phyloP scores from a whole-genome alignment of 2,888 invertebrate genomes.

The Griposia aprilina region DNA sequence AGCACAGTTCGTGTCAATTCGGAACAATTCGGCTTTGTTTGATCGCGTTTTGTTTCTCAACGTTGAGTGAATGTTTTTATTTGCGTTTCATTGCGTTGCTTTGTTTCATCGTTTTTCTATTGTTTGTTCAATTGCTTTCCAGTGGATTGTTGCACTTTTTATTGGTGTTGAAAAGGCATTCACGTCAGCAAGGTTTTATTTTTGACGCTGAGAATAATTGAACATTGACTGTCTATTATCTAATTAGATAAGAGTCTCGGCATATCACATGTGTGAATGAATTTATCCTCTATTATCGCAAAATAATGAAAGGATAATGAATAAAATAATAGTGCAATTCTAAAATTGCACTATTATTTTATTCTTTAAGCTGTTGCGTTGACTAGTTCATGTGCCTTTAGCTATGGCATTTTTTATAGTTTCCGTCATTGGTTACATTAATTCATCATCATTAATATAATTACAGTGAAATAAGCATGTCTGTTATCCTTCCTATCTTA shows the following conservation, averaged over 20 bases:
- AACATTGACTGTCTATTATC: not conserved
- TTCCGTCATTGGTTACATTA: not conserved
- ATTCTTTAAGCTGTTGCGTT: not conserved
- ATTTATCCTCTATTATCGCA: not conserved
- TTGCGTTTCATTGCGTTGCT: conserved; percentile 50
- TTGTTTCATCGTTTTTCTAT: conserved; percentile 60
- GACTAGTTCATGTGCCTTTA: too few relatives aligned
- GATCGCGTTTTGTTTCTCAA: conserved; percentile 59
- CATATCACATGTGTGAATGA: not conserved
- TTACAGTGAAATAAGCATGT: not conserved
- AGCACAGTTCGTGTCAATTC: conserved; percentile 48
- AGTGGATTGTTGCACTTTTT: conserved; percentile 52
- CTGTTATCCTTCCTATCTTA: not conserved
- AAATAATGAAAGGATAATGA: not conserved
- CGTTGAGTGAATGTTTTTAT: conserved; percentile 59
- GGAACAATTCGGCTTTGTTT: conserved; percentile 50
- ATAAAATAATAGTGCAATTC: too few relatives aligned
- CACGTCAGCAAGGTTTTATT: conserved; percentile 1
- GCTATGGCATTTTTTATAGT: not conserved
- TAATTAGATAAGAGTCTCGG: not conserved
- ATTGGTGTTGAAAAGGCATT: conserved; percentile 36
- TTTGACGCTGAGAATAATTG: not conserved
- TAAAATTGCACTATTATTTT: not conserved
- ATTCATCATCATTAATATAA: too few relatives aligned
- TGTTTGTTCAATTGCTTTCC: conserved; percentile 54